Base-by-base conservation (phyloP, 2,113 vertebrate genomes). In the Notechis scutatus region DNA sequence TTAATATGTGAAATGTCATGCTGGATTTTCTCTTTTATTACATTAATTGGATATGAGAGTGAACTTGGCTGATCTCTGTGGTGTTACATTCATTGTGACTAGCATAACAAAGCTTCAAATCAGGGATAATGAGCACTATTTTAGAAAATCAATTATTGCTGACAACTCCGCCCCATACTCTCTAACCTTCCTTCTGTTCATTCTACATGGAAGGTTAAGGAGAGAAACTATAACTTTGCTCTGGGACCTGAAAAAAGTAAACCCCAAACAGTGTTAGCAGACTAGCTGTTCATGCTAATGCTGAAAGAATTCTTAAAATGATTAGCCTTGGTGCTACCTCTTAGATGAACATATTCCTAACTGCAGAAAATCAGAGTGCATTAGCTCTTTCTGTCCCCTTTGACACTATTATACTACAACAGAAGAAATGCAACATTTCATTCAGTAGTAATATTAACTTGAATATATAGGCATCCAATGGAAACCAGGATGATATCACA, bases 31-130 rank as follows among this genome's bases (percentile, higher is more conserved):
- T 88, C 93, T 93, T 93, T 91, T 47, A 94, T 96, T 96, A 95
- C 95, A 94, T 57, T 94, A 93, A 94, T 96, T 96, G 96, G 95
- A 92, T 96, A 96, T 90, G 90, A 95, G 95, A 94, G 95, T 90
- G 57, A 90, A 86, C 81, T 93, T 87, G 55, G 55, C 74, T 90
- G 74, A 93, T 93, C 88, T 87, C 74, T 64, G n/a, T 47, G 56
- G 15, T 93, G 88, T 93, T 93, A 61, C 45, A 90, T 52, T 90
- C 89, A 93, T 87, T 93, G 92, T 54, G 89, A 64, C 56, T 90
- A 90, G 88, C 74, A 61, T 87, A 90, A 61, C 74, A 93, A 93
- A 89, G 15, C 56, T 64, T 3, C 24, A 34, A 90, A 93, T 90
- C 74, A 54, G 8, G 55, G 74, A 89, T 93, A 93, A 93, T 90